Percentiles rank a stretch among this genome's conserved stretches.
phyloP scores from a whole-genome alignment of 2,888 invertebrate species.

The Drosophila neonasuta region DNA sequence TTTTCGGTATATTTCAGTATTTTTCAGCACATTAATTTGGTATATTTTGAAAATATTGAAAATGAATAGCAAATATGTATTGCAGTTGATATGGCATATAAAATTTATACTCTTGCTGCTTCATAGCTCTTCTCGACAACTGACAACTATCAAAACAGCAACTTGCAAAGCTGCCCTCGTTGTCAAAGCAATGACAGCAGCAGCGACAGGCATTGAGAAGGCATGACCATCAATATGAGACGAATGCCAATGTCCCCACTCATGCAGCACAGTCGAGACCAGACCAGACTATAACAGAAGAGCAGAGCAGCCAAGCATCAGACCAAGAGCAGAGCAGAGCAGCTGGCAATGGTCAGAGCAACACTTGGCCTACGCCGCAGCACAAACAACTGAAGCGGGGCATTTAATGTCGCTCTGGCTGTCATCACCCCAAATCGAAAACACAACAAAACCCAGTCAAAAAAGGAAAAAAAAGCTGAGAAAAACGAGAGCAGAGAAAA shows the following conservation, averaged over 20 bases:
- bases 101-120: too few relatives aligned
- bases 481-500: slow-evolving; percentile 23
- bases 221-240: slow-evolving; percentile 69
- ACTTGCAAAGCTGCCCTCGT: slow-evolving; percentile 45
- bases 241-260: slow-evolving; percentile 52
- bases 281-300: background rate
- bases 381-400: slow-evolving; percentile 76
- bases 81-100: too few relatives aligned
- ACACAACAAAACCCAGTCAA: slow-evolving; percentile 48
- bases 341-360: slow-evolving; percentile 50
- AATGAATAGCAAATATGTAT: too few relatives aligned
- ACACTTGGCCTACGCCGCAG: slow-evolving; percentile 47
- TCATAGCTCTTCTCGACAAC: too few relatives aligned
- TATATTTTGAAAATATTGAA: too few relatives aligned
- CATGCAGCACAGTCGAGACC: slow-evolving; percentile 11
- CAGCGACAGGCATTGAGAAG: slow-evolving; percentile 10
- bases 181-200: background rate
- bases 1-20: too few relatives aligned
- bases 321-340: slow-evolving; percentile 32
- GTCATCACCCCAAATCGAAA: slow-evolving; percentile 76
- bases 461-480: slow-evolving; percentile 7
- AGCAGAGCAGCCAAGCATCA: background rate
- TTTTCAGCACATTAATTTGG: too few relatives aligned
- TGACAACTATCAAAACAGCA: background rate
- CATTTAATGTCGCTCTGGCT: slow-evolving; percentile 77